Evolutionary conservation across 37 sponge, comb jelly and placozoan species (phyloP).

Genomic region (Amphimedon queenslandica): DNA sequence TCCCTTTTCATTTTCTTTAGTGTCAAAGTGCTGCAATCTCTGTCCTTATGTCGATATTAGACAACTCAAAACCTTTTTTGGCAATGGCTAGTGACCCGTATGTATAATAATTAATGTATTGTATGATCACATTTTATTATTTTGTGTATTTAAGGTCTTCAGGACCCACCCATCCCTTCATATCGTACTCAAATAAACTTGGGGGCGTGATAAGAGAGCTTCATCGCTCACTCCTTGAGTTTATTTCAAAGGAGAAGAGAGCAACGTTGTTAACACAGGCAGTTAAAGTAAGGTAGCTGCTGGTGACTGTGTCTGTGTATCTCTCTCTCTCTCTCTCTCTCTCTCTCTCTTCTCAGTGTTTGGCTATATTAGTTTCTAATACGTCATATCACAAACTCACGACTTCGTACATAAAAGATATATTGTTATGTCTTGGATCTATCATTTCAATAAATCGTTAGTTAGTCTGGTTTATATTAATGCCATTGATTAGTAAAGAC

Average conservation of each 20-base stretch:
- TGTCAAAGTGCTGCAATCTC: conserved; percentile 46
- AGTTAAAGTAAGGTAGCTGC: conserved; percentile 22
- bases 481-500: too few relatives aligned
- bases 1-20: conserved; percentile 1
- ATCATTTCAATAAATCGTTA: too few relatives aligned
- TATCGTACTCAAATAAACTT: conserved; percentile 29
- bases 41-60: conserved; percentile 45
- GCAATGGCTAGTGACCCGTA: conserved; percentile 61
- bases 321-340: background rate
- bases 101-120: background rate
- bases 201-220: conserved; percentile 62
- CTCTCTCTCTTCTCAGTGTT: too few relatives aligned
- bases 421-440: too few relatives aligned
- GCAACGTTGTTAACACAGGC: conserved; percentile 33
- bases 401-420: too few relatives aligned
- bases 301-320: too few relatives aligned
- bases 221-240: conserved; percentile 42
- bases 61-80: conserved; percentile 42
- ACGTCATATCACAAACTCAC: conserved; percentile 63
- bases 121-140: background rate
- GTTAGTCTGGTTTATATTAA: too few relatives aligned
- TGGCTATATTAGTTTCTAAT: conserved; percentile 34
- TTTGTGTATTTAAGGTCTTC: background rate
- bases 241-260: conserved; percentile 42
- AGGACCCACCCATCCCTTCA: conserved; percentile 19